Evolutionary conservation across 2,797 vertebrate genomes (phyloP).

Genomic region (Periparus ater): DNA sequence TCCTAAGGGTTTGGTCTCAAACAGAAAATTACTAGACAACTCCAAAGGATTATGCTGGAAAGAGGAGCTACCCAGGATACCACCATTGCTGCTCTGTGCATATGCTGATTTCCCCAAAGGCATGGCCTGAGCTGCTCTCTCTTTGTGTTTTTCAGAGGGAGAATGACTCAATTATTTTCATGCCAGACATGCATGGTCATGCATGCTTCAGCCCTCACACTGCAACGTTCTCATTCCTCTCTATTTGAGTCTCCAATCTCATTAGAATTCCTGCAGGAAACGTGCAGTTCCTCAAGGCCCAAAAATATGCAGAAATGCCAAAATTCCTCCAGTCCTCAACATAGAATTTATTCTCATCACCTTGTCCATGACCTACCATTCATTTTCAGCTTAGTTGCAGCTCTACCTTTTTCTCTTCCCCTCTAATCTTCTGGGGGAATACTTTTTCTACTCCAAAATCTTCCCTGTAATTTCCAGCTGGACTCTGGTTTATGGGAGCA

Average conservation of each 20-base stretch:
- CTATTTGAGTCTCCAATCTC: background rate
- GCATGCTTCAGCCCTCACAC: background rate
- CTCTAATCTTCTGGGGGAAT: background rate
- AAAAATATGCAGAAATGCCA: background rate
- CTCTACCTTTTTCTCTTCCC: background rate
- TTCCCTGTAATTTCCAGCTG: background rate
- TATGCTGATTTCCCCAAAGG: constrained; percentile 43
- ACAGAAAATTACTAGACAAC: background rate
- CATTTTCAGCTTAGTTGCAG: background rate
- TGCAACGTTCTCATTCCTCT: background rate
- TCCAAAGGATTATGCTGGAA: constrained; percentile 19
- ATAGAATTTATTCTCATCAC: background rate
- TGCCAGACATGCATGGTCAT: background rate
- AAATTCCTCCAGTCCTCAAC: background rate
- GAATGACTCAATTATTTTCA: constrained; percentile 20
- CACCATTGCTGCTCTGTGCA: background rate
- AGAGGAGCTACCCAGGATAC: constrained; percentile 29
- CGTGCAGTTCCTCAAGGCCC: background rate
- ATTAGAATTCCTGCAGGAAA: constrained; percentile 12
- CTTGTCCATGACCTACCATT: background rate
- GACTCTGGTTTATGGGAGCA: background rate
- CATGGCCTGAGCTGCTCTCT: background rate
- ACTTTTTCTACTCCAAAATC: background rate
- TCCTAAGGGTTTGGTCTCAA: background rate
- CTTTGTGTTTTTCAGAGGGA: background rate